Base-by-base conservation (phyloP, 2,797 vertebrate genomes). In the Danio aesculapii region DNA sequence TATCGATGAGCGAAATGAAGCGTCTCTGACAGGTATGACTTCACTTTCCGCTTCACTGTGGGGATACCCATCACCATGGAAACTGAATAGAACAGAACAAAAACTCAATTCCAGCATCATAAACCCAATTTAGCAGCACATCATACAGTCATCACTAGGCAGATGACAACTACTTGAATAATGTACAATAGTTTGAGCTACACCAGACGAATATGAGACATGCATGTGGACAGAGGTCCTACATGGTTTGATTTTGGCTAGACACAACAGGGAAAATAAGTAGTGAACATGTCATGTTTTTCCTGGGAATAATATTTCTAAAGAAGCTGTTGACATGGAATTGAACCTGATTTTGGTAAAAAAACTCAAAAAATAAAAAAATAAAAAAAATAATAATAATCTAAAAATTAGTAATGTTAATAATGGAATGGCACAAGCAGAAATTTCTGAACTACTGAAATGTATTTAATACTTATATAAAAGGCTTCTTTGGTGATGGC, bases 61-160 rank as follows among this genome's bases (percentile, higher is more conserved):
- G 98, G 98, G 90, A 99, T 98, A 84, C 98, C 98, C 98, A 99
- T 98, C 88, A 99, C 97, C 94, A 99, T 96, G 89, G 98, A 98
- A 93, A 99, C 98, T 99, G 92, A 43, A 90, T 74, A 79, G 63
- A 21, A 82, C 16, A 17, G 17, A 71, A 12, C 5, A 66, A 66
- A 80, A 66, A 47, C 39, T 71, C 3, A 44, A 62, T 52, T 62
- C 1, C 0, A 17, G 8, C 10, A 19, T 30, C 19, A 46, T 64
- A 46, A 73, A 73, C 49, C 52, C 41, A 53, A 46, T 53, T 80
- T 53, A 30, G n/a, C 10, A 55, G 3, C 9, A 44, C 50, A 39
- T 71, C 39, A 53, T 71, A 50, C 21, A 52, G 11, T 44, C 58
- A 62, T 43, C 39, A 9, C 8, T 30, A 41, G 10, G 19, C 19